Evolutionary conservation across 2,797 vertebrate genomes (phyloP).

Genomic region (Alauda arvensis): DNA sequence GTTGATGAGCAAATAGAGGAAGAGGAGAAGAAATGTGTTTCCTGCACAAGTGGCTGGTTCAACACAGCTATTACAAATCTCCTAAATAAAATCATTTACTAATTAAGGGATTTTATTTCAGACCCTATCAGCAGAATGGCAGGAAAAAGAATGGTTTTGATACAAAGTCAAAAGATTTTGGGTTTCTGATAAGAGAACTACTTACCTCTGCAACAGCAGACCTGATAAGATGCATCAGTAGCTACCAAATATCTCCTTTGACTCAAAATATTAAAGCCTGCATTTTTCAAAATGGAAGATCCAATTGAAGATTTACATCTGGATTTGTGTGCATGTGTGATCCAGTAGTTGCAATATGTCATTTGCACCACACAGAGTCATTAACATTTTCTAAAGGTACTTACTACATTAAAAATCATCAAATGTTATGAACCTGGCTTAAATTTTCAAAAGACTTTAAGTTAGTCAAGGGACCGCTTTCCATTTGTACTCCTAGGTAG

Average conservation of each 20-base stretch:
- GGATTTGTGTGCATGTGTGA: background rate
- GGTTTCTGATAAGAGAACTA: background rate
- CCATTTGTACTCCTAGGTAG: background rate
- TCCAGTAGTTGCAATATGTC: background rate
- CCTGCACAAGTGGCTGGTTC: background rate
- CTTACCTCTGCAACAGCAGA: background rate
- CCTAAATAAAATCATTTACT: background rate
- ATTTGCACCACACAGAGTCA: background rate
- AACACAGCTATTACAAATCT: background rate
- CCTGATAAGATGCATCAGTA: background rate
- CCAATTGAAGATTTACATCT: background rate
- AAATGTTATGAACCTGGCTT: background rate
- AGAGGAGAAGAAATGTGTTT: background rate
- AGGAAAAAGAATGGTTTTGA: background rate
- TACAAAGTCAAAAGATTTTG: background rate
- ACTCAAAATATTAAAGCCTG: background rate
- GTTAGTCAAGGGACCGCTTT: background rate
- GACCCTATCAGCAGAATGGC: background rate
- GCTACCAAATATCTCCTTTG: background rate
- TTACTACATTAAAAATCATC: background rate
- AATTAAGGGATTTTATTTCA: conserved; percentile 15
- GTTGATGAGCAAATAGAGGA: background rate
- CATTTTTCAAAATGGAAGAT: background rate
- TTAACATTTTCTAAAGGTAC: background rate
- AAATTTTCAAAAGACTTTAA: background rate